These are phyloP conservation scores for Lucilia cuprina DNA, from an alignment of 1,140 invertebrate species.

Conservation along the genomic window DNA sequence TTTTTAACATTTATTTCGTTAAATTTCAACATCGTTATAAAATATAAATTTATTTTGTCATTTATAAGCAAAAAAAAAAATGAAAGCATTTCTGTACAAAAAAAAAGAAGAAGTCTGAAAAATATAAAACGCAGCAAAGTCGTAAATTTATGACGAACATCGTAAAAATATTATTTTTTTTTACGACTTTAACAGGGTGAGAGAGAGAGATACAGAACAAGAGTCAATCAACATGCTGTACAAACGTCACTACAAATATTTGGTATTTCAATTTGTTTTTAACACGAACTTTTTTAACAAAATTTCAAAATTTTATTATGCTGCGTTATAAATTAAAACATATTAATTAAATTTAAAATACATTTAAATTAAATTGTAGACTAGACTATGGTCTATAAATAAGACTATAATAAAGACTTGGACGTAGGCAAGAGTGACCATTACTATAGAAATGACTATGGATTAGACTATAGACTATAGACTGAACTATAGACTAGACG, in stretches of 20 bases:
- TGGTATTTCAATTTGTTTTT: not conserved
- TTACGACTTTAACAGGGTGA: not conserved
- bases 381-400: too few species aligned
- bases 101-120: not conserved
- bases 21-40: not conserved
- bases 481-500: too few species aligned
- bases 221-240: not conserved
- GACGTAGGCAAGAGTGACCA: too few species aligned
- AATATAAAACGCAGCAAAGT: not conserved
- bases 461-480: too few species aligned
- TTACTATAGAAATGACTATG: too few species aligned
- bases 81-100: not conserved
- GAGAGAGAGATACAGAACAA: not conserved
- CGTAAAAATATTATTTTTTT: not conserved
- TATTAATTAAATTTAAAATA: too few species aligned
- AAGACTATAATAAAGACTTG: too few species aligned
- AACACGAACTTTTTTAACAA: not conserved
- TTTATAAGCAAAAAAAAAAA: not conserved
- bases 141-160: slow-evolving; percentile 1
- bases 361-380: too few species aligned
- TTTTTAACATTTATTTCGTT: not conserved
- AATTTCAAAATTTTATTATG: too few species aligned
- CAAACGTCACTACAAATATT: not conserved
- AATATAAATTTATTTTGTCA: not conserved
- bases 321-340: too few species aligned